Evolutionary conservation across 2,888 invertebrate species (phyloP).

Genomic region (Drepana falcataria): DNA sequence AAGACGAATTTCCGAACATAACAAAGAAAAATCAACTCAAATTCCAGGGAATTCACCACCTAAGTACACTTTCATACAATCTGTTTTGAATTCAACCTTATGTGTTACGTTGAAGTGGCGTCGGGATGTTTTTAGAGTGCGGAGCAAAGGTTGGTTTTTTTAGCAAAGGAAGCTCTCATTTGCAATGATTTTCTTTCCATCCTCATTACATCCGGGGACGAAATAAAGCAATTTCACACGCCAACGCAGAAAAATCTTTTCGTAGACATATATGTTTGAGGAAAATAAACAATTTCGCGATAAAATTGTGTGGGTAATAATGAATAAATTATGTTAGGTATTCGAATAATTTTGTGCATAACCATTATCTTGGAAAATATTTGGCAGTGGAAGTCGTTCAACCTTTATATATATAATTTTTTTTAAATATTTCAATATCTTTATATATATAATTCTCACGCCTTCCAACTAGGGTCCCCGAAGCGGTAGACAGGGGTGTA

Average conservation of each 20-base stretch:
- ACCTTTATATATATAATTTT: no score
- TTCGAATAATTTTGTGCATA: no score
- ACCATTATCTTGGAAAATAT: no score
- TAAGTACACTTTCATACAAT: not conserved
- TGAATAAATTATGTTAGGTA: not conserved
- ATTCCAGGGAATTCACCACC: constrained; percentile 24
- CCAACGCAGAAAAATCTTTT: constrained; percentile 12
- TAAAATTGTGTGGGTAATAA: not conserved
- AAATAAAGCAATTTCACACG: constrained; percentile 44
- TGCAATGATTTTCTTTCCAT: constrained; percentile 40
- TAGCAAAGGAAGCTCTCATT: constrained; percentile 35
- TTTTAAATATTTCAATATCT: no score
- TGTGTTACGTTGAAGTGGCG: not conserved
- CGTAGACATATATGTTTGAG: constrained; percentile 13
- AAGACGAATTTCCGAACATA: constrained; percentile 28
- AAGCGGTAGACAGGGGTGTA: no score
- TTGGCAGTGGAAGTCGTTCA: no score
- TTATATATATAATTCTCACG: no score
- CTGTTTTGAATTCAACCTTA: constrained; percentile 4
- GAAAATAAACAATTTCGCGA: constrained; percentile 6
- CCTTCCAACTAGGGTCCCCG: no score
- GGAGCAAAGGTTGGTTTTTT: constrained; percentile 9
- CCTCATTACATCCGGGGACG: constrained; percentile 37
- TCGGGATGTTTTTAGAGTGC: not conserved
- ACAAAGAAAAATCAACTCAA: constrained; percentile 37